Base-by-base conservation (phyloP, 1,140 invertebrate genomes). In the Oscheius sp. region DNA sequence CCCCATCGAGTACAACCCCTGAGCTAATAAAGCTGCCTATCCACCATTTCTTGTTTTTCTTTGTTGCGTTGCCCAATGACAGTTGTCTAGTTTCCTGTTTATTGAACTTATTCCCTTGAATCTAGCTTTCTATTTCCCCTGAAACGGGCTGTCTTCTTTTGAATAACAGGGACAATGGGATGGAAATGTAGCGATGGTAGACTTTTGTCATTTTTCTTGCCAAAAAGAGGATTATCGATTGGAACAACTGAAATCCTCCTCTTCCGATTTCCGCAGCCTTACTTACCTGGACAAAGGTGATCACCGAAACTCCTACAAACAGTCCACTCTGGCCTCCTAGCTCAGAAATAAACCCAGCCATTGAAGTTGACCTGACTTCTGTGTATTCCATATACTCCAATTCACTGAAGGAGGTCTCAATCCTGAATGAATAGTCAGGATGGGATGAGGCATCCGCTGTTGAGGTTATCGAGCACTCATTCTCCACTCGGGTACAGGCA, bases 321-420 rank as follows among this genome's bases (percentile, higher is more conserved):
- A 71, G 42, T 0, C 69, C 69, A 26, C 52, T 58, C 59, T 71
- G 69, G 1, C 69, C 69, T 10, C 69, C 69, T 18, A 71, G 32
- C 29, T 71, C 69, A 4, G 69, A 71, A 34, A 71, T 71, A 23
- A 71, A 71, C 1, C 69, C 69, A 31, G 69, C 69, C 31, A 58
- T 34, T 26, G 52, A 61, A 15, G 69, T 71, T 3, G 58, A 42
- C 52, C 62, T 31, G 1, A 71, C 58, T 45, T 71, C 69, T 2
- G 42, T 55, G 20, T 71, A 71, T 34, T 71, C 38, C n/a, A 63
- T 61, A 31, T 71, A 71, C 26, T 71, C 69, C 61, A 71, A 38
- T 29, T 71, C 58, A 52, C 35, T 71, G 35, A 71, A 71, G 3
- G 52, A 61, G 2, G 52, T 46, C 58, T 71, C 69, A 2, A 71